These are phyloP conservation scores for Fabriciana adippe DNA, from an alignment of 2,888 invertebrate genomes.

Conservation along the genomic window DNA sequence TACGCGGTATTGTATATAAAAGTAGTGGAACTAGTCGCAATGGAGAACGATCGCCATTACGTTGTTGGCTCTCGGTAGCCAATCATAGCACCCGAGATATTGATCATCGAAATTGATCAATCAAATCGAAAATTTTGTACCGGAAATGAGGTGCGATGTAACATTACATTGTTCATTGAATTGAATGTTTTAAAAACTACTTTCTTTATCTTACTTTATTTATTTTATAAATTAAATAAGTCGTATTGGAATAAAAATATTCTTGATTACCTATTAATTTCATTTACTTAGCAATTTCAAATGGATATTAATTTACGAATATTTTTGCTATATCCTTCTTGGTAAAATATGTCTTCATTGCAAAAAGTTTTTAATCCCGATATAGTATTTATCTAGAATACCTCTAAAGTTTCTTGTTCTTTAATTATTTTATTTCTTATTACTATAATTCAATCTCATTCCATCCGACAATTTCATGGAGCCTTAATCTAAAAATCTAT, in stretches of 20 bases:
- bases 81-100: slow-evolving; percentile 74
- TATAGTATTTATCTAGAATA: no score
- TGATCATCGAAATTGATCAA: slow-evolving; percentile 81
- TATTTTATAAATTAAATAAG: neutral
- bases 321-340: no score
- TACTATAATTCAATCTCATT: no score
- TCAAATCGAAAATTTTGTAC: slow-evolving; percentile 76
- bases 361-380: no score
- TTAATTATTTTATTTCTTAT: no score
- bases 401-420: no score
- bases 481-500: slow-evolving; percentile 32
- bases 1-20: slow-evolving; percentile 61
- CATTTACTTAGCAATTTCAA: neutral
- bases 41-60: slow-evolving; percentile 46
- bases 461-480: neutral
- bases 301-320: no score
- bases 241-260: neutral
- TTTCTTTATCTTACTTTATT: slow-evolving; percentile 38
- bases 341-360: no score
- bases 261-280: neutral
- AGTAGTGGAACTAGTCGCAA: slow-evolving; percentile 58
- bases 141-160: slow-evolving; percentile 79
- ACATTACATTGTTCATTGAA: slow-evolving; percentile 64
- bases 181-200: slow-evolving; percentile 65
- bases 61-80: slow-evolving; percentile 67